Evolutionary conservation across 1,140 invertebrate genomes (phyloP).

Genomic region (Muscidifurax raptorellus): DNA sequence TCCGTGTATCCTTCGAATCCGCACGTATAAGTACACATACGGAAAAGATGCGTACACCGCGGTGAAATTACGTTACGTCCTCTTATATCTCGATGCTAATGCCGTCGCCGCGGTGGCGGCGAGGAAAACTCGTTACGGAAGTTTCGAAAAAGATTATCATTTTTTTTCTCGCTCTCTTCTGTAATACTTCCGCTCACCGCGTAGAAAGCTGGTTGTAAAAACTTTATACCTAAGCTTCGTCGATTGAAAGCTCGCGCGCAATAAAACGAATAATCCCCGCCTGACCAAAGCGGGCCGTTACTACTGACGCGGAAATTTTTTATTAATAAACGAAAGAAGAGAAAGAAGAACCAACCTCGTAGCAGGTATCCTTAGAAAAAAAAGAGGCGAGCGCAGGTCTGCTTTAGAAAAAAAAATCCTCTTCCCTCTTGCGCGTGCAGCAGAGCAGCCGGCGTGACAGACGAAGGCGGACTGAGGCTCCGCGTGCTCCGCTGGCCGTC

Average conservation of each 20-base stretch:
- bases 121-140: background rate
- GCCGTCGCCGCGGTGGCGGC: too few species aligned
- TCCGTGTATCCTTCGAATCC: background rate
- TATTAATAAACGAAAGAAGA: background rate
- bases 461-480: conserved; percentile 43
- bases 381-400: too few species aligned
- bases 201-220: too few species aligned
- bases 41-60: too few species aligned
- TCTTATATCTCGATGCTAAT: background rate
- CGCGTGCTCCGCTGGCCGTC: conserved; percentile 11
- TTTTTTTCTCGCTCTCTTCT: background rate
- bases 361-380: background rate
- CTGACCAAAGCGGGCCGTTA: background rate
- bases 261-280: too few species aligned
- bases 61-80: background rate
- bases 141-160: background rate
- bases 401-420: background rate
- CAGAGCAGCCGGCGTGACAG: conserved; percentile 26
- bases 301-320: background rate
- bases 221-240: too few species aligned
- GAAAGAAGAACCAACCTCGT: background rate
- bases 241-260: too few species aligned
- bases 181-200: too few species aligned
- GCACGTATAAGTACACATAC: too few species aligned
- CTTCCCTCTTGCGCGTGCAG: background rate